Evolutionary conservation across 2,888 invertebrate genomes (phyloP), one percentile per base, ranked within the genome.

Genomic region (Pseudococcus longispinus): DNA sequence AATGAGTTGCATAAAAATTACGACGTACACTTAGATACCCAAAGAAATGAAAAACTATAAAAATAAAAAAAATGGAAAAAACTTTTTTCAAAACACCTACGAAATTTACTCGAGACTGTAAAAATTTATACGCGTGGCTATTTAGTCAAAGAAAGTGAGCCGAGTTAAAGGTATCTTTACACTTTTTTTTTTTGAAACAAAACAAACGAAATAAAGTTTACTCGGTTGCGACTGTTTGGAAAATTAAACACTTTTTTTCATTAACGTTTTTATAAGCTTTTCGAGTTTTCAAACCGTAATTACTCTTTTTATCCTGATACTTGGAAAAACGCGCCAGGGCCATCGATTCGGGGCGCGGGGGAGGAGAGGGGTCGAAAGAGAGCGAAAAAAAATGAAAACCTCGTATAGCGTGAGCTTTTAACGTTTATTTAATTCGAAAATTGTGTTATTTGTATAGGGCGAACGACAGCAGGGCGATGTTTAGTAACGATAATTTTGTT

Each of bases 361-460:
- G 13, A 3, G 26, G 15, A 3, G 23, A 23, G 26, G 3, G 37
- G 37, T 1, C 6, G 11, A 29, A 70, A 29, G 20, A 26, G n/a
- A 26, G n/a, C 29, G 74, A 74, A 32, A 18, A 80, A 80, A 80
- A 37, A 70, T 70, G 77, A 42, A 80, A 80, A 80, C 42, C 42
- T 80, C 77, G 42, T 42, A 42, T 80, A 80, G 77, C 77, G 77
- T 80, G 84, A 84, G 65, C 84, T 84, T 84, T 84, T 84, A 84
- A 84, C 84, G 84, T 84, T 84, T 84, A 65, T 84, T 84, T 84
- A 84, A 84, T 84, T 84, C 84, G 84, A 84, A 84, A 84, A 84
- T 84, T 84, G 84, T 84, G 84, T 84, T 84, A 84, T 84, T 84
- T 84, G 60, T 65, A 65, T 65, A 37, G 84, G 65, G 60, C 84